These are phyloP conservation scores for Eulemur mongoz DNA, from an alignment of 2,797 vertebrate species.

Conservation along the genomic window DNA sequence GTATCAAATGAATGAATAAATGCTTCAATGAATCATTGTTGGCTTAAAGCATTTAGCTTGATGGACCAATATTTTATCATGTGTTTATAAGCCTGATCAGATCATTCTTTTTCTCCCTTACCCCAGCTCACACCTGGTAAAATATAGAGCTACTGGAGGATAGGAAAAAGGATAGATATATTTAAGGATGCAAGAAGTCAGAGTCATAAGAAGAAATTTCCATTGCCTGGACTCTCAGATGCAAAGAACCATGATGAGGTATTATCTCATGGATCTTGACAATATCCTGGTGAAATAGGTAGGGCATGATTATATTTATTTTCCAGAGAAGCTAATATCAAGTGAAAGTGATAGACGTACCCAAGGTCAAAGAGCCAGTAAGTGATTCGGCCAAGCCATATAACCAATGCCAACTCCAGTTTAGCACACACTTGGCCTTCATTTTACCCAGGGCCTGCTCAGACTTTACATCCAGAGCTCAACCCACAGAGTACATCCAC, in stretches of 20 bases:
- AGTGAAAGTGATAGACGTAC: not conserved
- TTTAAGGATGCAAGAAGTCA: not conserved
- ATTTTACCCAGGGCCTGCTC: not conserved
- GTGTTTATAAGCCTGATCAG: not conserved
- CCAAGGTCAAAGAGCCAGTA: not conserved
- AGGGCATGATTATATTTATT: not conserved
- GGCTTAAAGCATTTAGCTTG: not conserved
- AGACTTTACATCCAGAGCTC: not conserved
- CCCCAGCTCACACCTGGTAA: not conserved
- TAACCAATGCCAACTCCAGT: not conserved
- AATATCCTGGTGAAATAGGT: not conserved
- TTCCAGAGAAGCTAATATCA: not conserved
- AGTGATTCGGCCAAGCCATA: not conserved
- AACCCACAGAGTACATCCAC: not conserved
- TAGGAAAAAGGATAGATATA: not conserved
- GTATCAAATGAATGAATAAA: slow-evolving; percentile 36
- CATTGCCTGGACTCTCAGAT: not conserved
- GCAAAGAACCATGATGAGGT: not conserved
- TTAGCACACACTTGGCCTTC: not conserved
- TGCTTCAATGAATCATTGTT: not conserved
- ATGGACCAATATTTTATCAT: not conserved
- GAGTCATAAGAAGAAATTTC: not conserved
- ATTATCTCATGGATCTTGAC: not conserved
- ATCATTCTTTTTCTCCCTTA: not conserved
- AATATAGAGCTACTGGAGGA: not conserved